phyloP scores from a whole-genome alignment of 2,797 vertebrate species.

The Poecilia wingei region DNA sequence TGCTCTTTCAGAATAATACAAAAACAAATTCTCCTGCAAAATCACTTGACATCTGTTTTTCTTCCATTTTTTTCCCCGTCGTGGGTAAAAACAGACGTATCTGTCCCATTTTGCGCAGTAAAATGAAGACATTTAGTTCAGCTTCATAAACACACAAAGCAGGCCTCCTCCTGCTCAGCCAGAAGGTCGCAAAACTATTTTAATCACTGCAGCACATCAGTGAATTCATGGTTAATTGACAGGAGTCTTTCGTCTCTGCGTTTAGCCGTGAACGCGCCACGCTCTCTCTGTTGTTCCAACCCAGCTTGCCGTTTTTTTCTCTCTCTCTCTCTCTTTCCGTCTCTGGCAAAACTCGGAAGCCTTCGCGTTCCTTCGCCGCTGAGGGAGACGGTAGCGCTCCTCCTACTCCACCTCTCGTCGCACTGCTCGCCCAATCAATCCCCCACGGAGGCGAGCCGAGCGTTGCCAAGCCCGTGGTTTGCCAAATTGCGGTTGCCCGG shows the following conservation, averaged over 20 bases:
- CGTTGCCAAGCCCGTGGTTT: conserved; percentile 41
- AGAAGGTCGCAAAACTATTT: conserved; percentile 13
- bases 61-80: background rate
- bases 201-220: conserved; percentile 35
- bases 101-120: conserved; percentile 6
- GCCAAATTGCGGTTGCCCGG: conserved; percentile 52
- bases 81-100: conserved; percentile 12
- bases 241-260: conserved; percentile 37
- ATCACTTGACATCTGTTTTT: conserved; percentile 20
- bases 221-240: conserved; percentile 34
- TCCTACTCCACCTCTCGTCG: conserved; percentile 68
- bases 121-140: conserved; percentile 30
- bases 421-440: conserved; percentile 73
- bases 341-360: conserved; percentile 33
- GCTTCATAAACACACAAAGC: conserved; percentile 13
- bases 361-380: conserved; percentile 31
- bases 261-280: conserved; percentile 35
- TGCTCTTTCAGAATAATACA: conserved; percentile 30
- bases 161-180: background rate
- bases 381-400: conserved; percentile 61
- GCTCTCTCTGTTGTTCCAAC: conserved; percentile 37
- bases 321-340: too few species aligned
- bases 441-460: conserved; percentile 48
- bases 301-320: conserved; percentile 30
- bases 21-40: conserved; percentile 20